Evolutionary conservation across 2,113 vertebrate species (phyloP), one percentile per base, ranked within the genome.

Genomic region (Melanostigma gelatinosum): DNA sequence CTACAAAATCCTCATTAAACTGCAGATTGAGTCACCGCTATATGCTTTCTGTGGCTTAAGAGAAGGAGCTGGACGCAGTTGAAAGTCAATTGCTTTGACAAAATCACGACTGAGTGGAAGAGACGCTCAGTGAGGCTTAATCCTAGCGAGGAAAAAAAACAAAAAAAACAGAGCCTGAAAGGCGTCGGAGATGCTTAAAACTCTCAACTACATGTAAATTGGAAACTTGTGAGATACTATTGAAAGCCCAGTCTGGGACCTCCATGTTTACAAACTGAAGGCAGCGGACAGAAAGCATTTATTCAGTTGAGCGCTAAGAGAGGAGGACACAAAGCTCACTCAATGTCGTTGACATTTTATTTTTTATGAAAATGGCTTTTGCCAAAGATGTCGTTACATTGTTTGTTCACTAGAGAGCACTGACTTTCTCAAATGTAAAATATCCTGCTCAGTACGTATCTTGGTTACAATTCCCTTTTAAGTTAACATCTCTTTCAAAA

Each of bases 41-140:
- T 82, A 68, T 76, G 80, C 64, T 83, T 77, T 82, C 69, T 52
- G 75, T 82, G 90, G 87, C 83, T 92, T 88, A 87, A 76, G 77
- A 76, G 71, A 79, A 85, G 78, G 80, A 86, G 85, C 71, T 50
- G 75, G 68, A 90, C 42, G 63, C 63, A 44, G 79, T 69, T 81
- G 79, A 85, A 89, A 88, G 86, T 90, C 88, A 85, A 90, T 88
- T 88, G 77, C 76, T 87, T 86, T 82, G 82, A 91, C 82, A 83
- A 87, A 88, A 90, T 90, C 78, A 80, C 76, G 76, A 67, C 44
- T 34, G 50, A 84, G 80, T 29, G 34, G 73, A 75, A 40, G 79
- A 85, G 60, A 77, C 63, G 65, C 79, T 90, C 84, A 71, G 77
- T 58, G 80, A 75, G 74, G 79, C 74, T 83, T 89, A 90, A 90